Percentiles rank a stretch among this genome's conserved stretches.
phyloP scores from a whole-genome alignment of 2,888 invertebrate genomes.

The Conchocele bisecta region DNA sequence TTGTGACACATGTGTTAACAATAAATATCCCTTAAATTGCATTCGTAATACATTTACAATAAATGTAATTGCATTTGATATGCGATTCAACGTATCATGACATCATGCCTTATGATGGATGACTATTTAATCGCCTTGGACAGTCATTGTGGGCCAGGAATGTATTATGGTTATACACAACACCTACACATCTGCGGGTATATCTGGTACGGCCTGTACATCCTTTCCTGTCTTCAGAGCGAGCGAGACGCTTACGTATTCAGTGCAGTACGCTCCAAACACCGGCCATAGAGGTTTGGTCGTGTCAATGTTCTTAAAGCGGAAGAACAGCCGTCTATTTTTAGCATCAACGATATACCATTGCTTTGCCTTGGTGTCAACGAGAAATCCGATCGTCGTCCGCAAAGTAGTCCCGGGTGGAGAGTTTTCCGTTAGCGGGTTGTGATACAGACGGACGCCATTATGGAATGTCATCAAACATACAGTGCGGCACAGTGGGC shows the following conservation, averaged over 20 bases:
- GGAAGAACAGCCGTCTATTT: constrained; percentile 55
- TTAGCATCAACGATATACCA: constrained; percentile 63
- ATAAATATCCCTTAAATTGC: no score
- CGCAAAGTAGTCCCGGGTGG: constrained; percentile 63
- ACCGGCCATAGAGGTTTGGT: constrained; percentile 64
- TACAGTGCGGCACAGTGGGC: constrained; percentile 64
- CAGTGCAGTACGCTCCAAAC: constrained; percentile 65
- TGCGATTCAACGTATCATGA: no score
- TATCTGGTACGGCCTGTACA: constrained; percentile 59
- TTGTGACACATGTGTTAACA: no score
- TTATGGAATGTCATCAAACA: constrained; percentile 66
- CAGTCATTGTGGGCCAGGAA: no score
- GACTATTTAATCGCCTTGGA: no score
- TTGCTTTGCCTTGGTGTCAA: constrained; percentile 60
- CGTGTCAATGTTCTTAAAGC: constrained; percentile 61
- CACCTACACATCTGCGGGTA: constrained; percentile 55
- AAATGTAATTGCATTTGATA: no score
- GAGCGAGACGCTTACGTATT: constrained; percentile 58
- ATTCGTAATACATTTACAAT: no score
- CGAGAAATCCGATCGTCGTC: constrained; percentile 62
- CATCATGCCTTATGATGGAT: no score
- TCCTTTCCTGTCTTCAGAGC: constrained; percentile 61
- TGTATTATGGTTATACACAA: no score
- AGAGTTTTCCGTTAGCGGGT: constrained; percentile 56
- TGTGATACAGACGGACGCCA: constrained; percentile 61